Evolutionary conservation across 2,888 invertebrate genomes (phyloP), one percentile per base, ranked within the genome.

Genomic region (Flexamia atlantica): DNA sequence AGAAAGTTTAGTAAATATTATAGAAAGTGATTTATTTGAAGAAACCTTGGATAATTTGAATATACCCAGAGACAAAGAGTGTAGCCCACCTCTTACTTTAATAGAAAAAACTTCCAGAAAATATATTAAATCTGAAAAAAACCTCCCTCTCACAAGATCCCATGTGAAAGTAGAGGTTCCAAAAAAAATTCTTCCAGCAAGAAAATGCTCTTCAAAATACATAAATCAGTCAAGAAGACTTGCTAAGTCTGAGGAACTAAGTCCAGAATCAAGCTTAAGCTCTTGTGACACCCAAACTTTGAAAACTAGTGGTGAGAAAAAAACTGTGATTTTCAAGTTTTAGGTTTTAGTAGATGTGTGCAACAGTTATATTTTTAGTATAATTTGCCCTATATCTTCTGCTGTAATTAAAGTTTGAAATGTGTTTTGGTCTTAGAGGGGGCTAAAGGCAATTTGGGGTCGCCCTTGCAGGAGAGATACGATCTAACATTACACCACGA

Each of bases 11-110:
- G 57, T 4, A 23, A 57, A 57, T 57, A 23, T 57, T 20, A 23
- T 57, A 57, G 57, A 23, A 46, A 46, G n/a, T 17, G 12, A 46
- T 12, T 46, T 46, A 2, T 12, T 46, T 36, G 36, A 36, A 46
- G 46, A 46, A 46, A 57, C 20, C 23, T 57, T 20, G 3, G 57
- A 57, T 23, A 20, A 7, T 9, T 3, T 23, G 23, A 57, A 12
- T 57, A 23, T 57, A 7, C 20, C 20, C 23, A 23, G 23, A 57
- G 12, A 12, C 20, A 57, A 57, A 23, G 23, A 4, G 23, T 57
- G 57, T 12, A 57, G 57, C 57, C 57, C 57, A 57, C 57, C 57
- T 23, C 57, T 57, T 20, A 57, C 57, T 57, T 57, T 57, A 57
- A 57, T 57, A 57, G 57, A 57, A 20, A 46, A 46, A 17, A 57